These are phyloP conservation scores for Podotricha telesiphe DNA, from an alignment of 2,888 invertebrate genomes.

Conservation along the genomic window DNA sequence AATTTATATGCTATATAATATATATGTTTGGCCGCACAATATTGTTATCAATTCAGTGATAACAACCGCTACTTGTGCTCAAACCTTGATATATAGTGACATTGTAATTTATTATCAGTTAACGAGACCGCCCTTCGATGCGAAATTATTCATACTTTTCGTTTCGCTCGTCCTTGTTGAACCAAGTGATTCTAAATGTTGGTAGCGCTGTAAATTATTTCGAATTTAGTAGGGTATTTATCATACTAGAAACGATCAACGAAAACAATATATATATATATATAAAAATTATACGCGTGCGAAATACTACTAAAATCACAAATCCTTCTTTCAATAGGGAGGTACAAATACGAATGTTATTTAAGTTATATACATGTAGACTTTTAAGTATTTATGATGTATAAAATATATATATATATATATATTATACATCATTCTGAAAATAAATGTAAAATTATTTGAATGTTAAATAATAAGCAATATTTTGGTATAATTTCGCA, in stretches of 20 bases:
- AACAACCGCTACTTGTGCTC: conserved; percentile 48
- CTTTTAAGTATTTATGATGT: no score
- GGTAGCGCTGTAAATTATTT: no score
- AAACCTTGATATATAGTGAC: conserved; percentile 61
- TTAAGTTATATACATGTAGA: no score
- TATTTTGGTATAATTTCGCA: neutral
- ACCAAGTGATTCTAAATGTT: neutral
- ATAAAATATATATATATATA: no score
- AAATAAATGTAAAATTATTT: no score
- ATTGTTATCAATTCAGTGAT: conserved; percentile 34
- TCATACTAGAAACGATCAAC: neutral
- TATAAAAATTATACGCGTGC: no score
- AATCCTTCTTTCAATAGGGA: no score
- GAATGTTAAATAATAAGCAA: no score
- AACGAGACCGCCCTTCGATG: conserved; percentile 20
- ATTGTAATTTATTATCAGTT: conserved; percentile 57
- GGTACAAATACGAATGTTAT: no score
- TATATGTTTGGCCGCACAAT: neutral
- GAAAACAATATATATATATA: no score
- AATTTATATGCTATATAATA: neutral
- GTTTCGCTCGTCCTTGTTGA: conserved; percentile 8
- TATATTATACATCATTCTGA: no score
- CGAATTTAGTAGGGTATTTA: neutral
- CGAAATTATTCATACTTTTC: neutral
- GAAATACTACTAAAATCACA: no score